Percentiles rank a stretch among this genome's conserved stretches.
phyloP scores from a whole-genome alignment of 2,797 vertebrate species.

The Linurgus olivaceus region DNA sequence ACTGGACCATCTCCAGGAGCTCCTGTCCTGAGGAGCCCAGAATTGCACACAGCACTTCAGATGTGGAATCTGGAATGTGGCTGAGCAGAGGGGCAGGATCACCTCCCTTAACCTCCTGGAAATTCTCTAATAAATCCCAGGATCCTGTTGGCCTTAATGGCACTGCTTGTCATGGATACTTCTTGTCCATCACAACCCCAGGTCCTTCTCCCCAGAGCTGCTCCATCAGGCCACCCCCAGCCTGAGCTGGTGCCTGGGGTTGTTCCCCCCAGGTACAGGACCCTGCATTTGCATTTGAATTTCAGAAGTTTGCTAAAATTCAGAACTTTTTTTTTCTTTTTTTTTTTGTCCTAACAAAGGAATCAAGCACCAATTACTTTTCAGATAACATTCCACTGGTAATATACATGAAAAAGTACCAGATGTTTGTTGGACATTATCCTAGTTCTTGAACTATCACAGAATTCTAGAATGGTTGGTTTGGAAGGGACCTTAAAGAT shows the following conservation, averaged over 20 bases:
- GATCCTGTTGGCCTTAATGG: not conserved
- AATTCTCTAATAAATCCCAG: not conserved
- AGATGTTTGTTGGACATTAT: not conserved
- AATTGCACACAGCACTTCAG: not conserved
- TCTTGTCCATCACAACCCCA: fast-evolving
- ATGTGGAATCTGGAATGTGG: not conserved
- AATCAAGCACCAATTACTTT: not conserved
- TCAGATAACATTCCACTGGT: not conserved
- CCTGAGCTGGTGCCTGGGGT: not conserved
- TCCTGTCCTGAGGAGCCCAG: not conserved
- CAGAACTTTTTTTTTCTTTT: not conserved
- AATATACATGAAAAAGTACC: not conserved
- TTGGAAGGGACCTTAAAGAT: not conserved
- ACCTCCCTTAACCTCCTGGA: not conserved
- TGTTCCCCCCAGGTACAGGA: fast-evolving
- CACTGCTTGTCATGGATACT: not conserved
- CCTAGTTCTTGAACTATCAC: not conserved
- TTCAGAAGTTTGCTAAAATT: not conserved
- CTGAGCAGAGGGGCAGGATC: not conserved
- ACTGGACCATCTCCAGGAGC: not conserved
- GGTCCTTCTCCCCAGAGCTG: not conserved
- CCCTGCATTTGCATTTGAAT: not conserved
- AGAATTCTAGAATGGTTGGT: not conserved
- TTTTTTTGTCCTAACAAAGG: not conserved
- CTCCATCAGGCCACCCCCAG: not conserved